Evolutionary conservation across 2,888 invertebrate genomes (phyloP).

Genomic region (Archaeoteleia sp.): DNA sequence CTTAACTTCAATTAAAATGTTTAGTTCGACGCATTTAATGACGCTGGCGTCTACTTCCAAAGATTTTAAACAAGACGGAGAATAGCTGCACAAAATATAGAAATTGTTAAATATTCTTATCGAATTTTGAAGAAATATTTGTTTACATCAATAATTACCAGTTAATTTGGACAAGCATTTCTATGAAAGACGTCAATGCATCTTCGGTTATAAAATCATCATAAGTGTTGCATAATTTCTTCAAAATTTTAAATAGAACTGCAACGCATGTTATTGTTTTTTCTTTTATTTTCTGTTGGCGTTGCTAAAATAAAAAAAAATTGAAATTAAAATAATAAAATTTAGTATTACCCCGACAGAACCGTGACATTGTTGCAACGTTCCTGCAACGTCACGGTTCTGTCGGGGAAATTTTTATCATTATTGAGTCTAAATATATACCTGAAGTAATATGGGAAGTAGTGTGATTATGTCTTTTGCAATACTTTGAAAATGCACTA

Average conservation of each 20-base stretch:
- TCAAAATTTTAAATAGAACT: constrained; percentile 64
- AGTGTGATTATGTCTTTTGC: constrained; percentile 49
- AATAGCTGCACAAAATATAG: constrained; percentile 20
- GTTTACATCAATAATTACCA: constrained; percentile 49
- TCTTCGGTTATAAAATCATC: constrained; percentile 55
- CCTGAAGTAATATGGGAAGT: constrained; percentile 52
- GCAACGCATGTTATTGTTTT: constrained; percentile 59
- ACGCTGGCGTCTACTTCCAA: constrained; percentile 42
- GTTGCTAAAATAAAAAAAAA: constrained; percentile 53
- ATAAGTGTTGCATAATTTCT: constrained; percentile 62
- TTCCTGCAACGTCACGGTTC: no score
- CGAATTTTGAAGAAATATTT: constrained; percentile 1
- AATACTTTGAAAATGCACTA: constrained; percentile 55
- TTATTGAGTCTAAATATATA: no score
- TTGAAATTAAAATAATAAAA: no score
- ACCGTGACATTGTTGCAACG: no score
- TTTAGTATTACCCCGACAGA: neutral
- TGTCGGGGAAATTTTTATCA: no score
- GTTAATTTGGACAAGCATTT: constrained; percentile 57
- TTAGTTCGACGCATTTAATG: constrained; percentile 53
- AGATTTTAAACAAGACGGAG: constrained; percentile 38
- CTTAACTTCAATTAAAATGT: constrained; percentile 53
- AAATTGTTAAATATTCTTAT: neutral
- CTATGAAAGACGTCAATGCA: constrained; percentile 52
- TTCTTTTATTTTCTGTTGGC: constrained; percentile 55